phyloP scores from a whole-genome alignment of 1,140 invertebrate genomes.

The Uloborus diversus region DNA sequence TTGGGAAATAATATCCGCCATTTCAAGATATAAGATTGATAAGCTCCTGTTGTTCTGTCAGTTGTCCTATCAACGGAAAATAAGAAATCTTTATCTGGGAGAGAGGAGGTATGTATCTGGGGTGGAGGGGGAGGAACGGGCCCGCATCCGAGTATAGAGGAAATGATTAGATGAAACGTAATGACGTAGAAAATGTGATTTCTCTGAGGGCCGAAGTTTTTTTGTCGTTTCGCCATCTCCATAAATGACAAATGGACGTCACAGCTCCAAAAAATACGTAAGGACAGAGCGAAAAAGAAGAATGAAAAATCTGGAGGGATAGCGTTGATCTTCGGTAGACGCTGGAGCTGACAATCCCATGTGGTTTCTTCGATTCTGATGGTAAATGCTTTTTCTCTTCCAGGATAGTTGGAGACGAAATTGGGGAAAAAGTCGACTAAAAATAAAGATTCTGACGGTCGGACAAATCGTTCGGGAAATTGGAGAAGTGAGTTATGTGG shows the following conservation, averaged over 20 bases:
- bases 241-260: constrained; percentile 53
- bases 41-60: constrained; percentile 24
- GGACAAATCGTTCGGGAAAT: no score
- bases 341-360: constrained; percentile 44
- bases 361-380: background rate
- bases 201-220: constrained; percentile 42
- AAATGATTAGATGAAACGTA: constrained; percentile 56
- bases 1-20: no score
- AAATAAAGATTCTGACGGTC: no score
- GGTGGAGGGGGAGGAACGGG: background rate
- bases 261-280: background rate
- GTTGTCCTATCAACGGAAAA: constrained; percentile 37
- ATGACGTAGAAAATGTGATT: constrained; percentile 55
- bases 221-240: constrained; percentile 51
- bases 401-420: background rate
- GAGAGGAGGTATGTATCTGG: background rate
- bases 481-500: no score
- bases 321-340: constrained; percentile 40
- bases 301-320: background rate
- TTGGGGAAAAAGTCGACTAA: background rate
- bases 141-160: constrained; percentile 4
- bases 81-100: constrained; percentile 19
- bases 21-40: constrained; percentile 51
- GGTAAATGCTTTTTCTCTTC: background rate
- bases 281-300: background rate